Percentiles rank a stretch among this genome's conserved stretches.
These are phyloP conservation scores for Drosophila sordidula DNA, from an alignment of 2,888 invertebrate species.

Conservation along the genomic window DNA sequence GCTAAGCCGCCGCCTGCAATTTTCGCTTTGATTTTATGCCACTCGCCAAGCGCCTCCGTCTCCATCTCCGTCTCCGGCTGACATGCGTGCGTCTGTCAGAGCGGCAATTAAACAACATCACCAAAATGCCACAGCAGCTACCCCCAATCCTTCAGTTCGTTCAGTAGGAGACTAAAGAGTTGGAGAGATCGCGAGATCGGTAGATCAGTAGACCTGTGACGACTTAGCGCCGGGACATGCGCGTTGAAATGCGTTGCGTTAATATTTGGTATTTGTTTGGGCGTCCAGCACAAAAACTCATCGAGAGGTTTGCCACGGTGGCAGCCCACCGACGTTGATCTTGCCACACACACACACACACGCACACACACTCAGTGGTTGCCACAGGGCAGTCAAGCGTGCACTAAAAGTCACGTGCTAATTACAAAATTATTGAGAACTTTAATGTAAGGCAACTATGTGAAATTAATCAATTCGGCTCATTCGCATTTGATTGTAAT, in stretches of 20 bases:
- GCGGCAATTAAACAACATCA: conserved; percentile 77
- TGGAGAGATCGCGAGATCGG: conserved; percentile 9
- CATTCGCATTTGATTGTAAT: no score
- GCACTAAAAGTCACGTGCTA: conserved; percentile 23
- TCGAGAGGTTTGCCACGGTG: conserved; percentile 40
- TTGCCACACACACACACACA: conserved; percentile 32
- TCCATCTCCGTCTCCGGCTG: conserved; percentile 38
- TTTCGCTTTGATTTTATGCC: conserved; percentile 63
- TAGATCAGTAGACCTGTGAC: conserved; percentile 26
- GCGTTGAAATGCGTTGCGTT: conserved; percentile 74
- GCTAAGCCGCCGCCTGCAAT: conserved; percentile 41
- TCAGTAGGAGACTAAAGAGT: neutral
- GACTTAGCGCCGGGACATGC: conserved; percentile 47
- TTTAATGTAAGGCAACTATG: neutral
- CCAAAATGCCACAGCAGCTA: conserved; percentile 52
- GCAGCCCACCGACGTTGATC: conserved; percentile 68
- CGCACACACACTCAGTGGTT: conserved; percentile 27
- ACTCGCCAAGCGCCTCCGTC: conserved; percentile 43
- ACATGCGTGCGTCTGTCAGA: conserved; percentile 75
- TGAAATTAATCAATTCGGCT: neutral
- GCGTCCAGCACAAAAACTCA: conserved; percentile 48
- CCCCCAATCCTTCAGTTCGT: conserved; percentile 16
- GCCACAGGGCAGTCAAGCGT: neutral
- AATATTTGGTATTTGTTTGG: conserved; percentile 80
- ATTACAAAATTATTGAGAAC: conserved; percentile 26